Evolutionary conservation across 2,888 invertebrate genomes (phyloP).

Genomic region (Lomographa bimaculata): DNA sequence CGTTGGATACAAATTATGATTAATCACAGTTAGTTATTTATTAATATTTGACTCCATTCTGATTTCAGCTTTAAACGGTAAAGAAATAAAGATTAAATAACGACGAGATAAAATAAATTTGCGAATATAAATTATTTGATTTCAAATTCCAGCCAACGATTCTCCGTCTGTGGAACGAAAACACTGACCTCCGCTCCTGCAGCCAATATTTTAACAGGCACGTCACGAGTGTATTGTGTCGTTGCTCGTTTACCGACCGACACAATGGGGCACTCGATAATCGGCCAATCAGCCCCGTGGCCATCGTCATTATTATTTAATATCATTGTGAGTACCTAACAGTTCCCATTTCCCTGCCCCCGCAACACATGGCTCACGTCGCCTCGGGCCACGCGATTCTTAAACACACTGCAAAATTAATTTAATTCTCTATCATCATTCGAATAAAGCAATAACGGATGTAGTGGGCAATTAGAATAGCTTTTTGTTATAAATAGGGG

Average conservation of each 20-base stretch:
- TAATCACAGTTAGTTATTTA: slow-evolving; percentile 1
- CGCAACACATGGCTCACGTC: slow-evolving; percentile 62
- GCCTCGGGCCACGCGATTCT: slow-evolving; percentile 58
- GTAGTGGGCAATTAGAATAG: slow-evolving; percentile 33
- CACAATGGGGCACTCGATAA: slow-evolving; percentile 50
- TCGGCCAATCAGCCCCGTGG: slow-evolving; percentile 48
- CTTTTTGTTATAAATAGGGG: slow-evolving; percentile 31
- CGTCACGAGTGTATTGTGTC: slow-evolving; percentile 42
- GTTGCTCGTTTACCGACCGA: slow-evolving; percentile 43
- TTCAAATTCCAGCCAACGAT: slow-evolving; percentile 15
- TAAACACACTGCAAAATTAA: slow-evolving; percentile 70
- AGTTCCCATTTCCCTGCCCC: slow-evolving; percentile 31
- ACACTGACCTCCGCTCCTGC: slow-evolving; percentile 35
- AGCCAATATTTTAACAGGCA: slow-evolving; percentile 43
- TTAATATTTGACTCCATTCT: not conserved
- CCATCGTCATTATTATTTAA: slow-evolving; percentile 55
- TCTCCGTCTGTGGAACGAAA: slow-evolving; percentile 26
- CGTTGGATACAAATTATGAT: slow-evolving; percentile 2
- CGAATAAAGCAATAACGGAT: slow-evolving; percentile 42
- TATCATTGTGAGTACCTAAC: slow-evolving; percentile 45
- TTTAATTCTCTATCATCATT: slow-evolving; percentile 65
- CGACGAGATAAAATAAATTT: not conserved
- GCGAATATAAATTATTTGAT: slow-evolving; percentile 16
- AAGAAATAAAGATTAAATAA: not conserved
- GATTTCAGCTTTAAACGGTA: not conserved